Base-by-base conservation (phyloP, 2,113 vertebrate genomes). In the Callocephalon fimbriatum region DNA sequence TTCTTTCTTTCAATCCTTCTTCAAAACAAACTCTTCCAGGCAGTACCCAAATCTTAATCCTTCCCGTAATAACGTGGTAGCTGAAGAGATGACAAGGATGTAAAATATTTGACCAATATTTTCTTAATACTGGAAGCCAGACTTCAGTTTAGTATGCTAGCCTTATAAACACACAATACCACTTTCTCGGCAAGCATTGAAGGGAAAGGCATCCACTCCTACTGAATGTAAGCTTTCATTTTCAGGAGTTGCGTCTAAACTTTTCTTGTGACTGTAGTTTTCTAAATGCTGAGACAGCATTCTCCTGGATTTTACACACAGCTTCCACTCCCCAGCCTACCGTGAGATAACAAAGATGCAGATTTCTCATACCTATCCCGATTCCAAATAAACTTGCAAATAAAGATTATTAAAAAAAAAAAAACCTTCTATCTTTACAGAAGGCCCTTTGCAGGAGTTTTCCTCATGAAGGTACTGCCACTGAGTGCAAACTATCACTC, bases 71-170 rank as follows among this genome's bases (percentile, higher is more conserved):
- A 93, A 94, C 89, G 95, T 95, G 89, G 93, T 88, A 96, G 72
- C 58, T 95, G 91, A 97, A 96, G 89, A 93, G 95, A 97, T 93
- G 86, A 91, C 92, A 95, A 97, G 84, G 91, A 94, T 87, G 56
- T 93, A 89, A 95, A 96, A 93, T 94, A 97, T 94, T 94, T 95
- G 78, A 95, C 91, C 78, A 95, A 86, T 25, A 3, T 63, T 95
- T 93, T 82, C 74, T 91, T 96, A 91, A 86, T 94, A 94, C 32
- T 94, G 84, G 48, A 75, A 97, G 83, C 88, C 88, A 90, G 70
- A 53, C 21, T 95, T 68, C 29, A 90, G 78, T 76, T 85, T 73
- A 88, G 61, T n/a, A 78, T 44, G 44, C 72, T 74, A 54, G 75
- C 29, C 97, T 94, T 92, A 96, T 90, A 93, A 95, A 92, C 58